Evolutionary conservation across 2,113 vertebrate species (phyloP).

Genomic region (Antechinus flavipes): DNA sequence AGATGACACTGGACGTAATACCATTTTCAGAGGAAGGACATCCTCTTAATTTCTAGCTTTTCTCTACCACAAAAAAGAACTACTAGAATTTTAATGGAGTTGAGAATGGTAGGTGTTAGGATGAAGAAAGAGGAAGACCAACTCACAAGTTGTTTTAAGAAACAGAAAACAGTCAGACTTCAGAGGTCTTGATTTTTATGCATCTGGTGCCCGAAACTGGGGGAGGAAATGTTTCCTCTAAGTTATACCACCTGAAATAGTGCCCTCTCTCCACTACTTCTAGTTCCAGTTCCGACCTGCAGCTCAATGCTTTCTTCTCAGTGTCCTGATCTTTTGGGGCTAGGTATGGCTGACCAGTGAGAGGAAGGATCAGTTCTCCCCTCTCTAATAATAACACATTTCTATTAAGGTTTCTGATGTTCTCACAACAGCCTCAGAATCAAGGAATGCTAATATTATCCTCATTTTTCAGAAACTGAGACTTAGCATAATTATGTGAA

Average conservation of each 20-base stretch:
- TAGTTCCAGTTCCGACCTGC: not conserved
- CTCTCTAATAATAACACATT: not conserved
- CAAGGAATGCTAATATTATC: not conserved
- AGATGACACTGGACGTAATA: too few species aligned
- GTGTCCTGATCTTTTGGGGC: not conserved
- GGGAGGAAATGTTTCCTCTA: not conserved
- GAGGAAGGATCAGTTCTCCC: not conserved
- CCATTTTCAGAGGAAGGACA: not conserved
- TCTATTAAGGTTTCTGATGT: not conserved
- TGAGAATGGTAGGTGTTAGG: not conserved
- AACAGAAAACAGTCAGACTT: not conserved
- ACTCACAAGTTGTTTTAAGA: not conserved
- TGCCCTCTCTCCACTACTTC: not conserved
- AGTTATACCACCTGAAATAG: not conserved
- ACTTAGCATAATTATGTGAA: not conserved
- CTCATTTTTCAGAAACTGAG: conserved; percentile 20
- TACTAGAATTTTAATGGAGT: not conserved
- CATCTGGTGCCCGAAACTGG: not conserved
- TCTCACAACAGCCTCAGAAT: not conserved
- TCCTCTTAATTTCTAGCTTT: not conserved
- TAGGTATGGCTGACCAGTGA: not conserved
- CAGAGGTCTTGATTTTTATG: not conserved
- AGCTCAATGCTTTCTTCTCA: not conserved
- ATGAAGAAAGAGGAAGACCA: not conserved
- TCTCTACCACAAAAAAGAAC: not conserved